Evolutionary conservation across 1,140 invertebrate species (phyloP), one percentile per base, ranked within the genome.

Genomic region (Zaprionus lachaisei): DNA sequence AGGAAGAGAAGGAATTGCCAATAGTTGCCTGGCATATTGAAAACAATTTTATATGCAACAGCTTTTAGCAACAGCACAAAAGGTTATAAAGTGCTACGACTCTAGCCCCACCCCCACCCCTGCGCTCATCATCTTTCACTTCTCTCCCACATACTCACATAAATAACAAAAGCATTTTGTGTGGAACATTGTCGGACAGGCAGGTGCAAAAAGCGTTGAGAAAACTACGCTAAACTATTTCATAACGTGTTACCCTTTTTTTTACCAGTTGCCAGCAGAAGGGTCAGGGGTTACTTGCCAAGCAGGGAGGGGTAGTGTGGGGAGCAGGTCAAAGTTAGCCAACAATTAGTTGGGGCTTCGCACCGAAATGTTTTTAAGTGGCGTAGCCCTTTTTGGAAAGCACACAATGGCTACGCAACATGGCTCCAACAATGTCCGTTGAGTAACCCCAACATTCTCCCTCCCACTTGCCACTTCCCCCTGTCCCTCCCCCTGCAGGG

Each of bases 141-240:
- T 9, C n/a, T 9, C 41, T 6, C 0, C 41, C 54, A 28, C 12
- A 12, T 20, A 47, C 20, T 22, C 34, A 57, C 37, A 37, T 41
- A 57, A 83, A 79, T 83, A 82, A 75, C 76, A 79, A 82, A 83
- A 70, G 74, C 81, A 72, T 76, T 79, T 75, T 67, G 66, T 66
- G 34, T 56, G 47, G 17, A 22, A 79, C 47, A 76, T 76, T 75
- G n/a, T 76, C 79, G 51, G 54, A 61, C 63, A 72, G 63, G 76
- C 69, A 44, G 61, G 72, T 75, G 67, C 58, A 64, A 64, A 58
- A 54, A 69, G 44, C 12, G 34, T 28, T 70, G 66, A 41, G 41
- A 63, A 55, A 67, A 51, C 51, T 47, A 65, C 47, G 62, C 38
- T 44, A 37, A 82, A 83, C 57, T 79, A 78, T 79, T 38, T 26